Evolutionary conservation across 1,140 invertebrate species (phyloP).

Genomic region (Heliconius himera): DNA sequence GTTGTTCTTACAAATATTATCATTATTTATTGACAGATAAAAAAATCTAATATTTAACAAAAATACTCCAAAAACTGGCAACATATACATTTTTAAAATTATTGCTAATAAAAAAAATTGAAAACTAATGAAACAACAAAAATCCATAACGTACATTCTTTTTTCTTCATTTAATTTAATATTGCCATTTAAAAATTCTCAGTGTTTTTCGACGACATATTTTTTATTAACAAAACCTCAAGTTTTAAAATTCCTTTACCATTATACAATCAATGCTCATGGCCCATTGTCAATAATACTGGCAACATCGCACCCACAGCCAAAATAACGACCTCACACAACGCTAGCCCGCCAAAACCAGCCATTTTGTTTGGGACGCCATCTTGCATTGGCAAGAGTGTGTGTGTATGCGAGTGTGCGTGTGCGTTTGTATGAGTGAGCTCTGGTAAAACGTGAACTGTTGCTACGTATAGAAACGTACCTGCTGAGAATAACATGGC

Average conservation of each 20-base stretch:
- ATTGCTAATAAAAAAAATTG: too few species aligned
- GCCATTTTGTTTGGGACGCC: slow-evolving; percentile 66
- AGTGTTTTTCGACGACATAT: too few species aligned
- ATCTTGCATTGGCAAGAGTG: slow-evolving; percentile 66
- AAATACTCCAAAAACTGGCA: too few species aligned
- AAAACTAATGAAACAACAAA: too few species aligned
- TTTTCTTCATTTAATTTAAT: not conserved
- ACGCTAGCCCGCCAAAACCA: slow-evolving; percentile 84
- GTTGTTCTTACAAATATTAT: too few species aligned
- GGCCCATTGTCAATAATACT: slow-evolving; percentile 92
- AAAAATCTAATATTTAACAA: too few species aligned
- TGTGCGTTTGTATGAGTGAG: slow-evolving; percentile 83
- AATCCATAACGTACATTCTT: too few species aligned
- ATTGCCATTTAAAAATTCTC: not conserved
- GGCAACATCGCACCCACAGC: slow-evolving; percentile 93
- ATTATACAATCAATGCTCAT: slow-evolving; percentile 86
- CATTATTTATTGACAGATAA: too few species aligned
- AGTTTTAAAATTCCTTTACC: not conserved
- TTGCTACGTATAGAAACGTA: slow-evolving; percentile 99
- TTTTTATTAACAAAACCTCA: not conserved
- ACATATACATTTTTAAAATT: too few species aligned
- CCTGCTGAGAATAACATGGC: slow-evolving; percentile 99
- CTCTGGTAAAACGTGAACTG: slow-evolving; percentile 98
- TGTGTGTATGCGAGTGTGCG: slow-evolving; percentile 73
- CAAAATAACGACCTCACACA: slow-evolving; percentile 91